These are phyloP conservation scores for Aurelia aurita complex sp. Pacific DNA, from an alignment of 30 jellyfish, hydroid and myxozoan genomes.

Conservation along the genomic window DNA sequence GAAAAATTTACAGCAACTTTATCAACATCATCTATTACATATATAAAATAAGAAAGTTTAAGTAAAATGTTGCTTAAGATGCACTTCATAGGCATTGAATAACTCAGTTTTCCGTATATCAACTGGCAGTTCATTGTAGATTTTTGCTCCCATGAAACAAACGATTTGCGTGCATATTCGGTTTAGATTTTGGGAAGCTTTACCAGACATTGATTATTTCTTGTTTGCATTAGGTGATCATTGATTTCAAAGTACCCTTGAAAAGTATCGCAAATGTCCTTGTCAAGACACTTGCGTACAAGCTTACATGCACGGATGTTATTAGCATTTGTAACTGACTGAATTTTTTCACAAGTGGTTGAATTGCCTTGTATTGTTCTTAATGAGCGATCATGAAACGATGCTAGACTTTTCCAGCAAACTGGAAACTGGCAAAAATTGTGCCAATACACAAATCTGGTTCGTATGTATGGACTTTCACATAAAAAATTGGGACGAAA, in stretches of 20 bases:
- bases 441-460: too few relatives aligned
- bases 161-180: conserved; percentile 49
- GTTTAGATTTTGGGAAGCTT: conserved; percentile 31
- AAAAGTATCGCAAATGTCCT: too few relatives aligned
- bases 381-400: conserved; percentile 56
- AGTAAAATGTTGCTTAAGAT: too few relatives aligned
- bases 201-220: conserved; percentile 49
- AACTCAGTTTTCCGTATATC: conserved; percentile 1
- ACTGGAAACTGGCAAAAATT: too few relatives aligned
- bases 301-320: neutral
- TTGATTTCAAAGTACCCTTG: too few relatives aligned
- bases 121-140: conserved; percentile 34
- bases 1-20: too few relatives aligned
- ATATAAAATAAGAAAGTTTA: too few relatives aligned
- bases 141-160: conserved; percentile 51
- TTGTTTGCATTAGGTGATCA: conserved; percentile 2
- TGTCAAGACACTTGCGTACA: too few relatives aligned
- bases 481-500: too few relatives aligned
- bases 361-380: conserved; percentile 39
- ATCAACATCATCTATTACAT: too few relatives aligned
- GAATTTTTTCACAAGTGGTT: conserved; percentile 19
- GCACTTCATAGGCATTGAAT: too few relatives aligned
- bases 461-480: too few relatives aligned
- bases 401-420: conserved; percentile 15
- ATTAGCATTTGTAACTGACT: conserved; percentile 9